These are phyloP conservation scores for Holothuria leucospilota DNA, from an alignment of 53 echinoderm and acorn worm genomes.

Conservation along the genomic window DNA sequence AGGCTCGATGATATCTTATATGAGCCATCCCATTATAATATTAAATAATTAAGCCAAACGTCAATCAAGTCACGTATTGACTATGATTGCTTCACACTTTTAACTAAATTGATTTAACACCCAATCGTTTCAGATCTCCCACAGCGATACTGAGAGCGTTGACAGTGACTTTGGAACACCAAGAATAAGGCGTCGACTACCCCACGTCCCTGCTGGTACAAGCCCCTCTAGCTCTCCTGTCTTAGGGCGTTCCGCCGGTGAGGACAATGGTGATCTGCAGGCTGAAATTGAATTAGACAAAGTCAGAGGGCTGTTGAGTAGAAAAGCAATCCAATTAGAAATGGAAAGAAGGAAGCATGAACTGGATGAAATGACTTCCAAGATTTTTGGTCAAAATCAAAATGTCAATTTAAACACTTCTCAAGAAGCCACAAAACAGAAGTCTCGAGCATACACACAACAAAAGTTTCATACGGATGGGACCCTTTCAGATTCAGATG, in stretches of 20 bases:
- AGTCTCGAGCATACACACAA: conserved; percentile 18
- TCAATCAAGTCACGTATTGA: no score
- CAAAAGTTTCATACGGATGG: conserved; percentile 76
- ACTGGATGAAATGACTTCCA: conserved; percentile 75
- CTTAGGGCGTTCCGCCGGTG: conserved; percentile 54
- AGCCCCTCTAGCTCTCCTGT: conserved; percentile 64
- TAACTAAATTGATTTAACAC: no score
- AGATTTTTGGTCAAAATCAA: conserved; percentile 51
- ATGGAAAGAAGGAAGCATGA: conserved; percentile 82
- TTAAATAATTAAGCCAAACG: no score
- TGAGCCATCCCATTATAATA: no score
- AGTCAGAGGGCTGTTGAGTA: conserved; percentile 81
- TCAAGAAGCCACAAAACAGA: not conserved
- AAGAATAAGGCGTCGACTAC: conserved; percentile 82
- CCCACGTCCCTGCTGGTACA: conserved; percentile 78
- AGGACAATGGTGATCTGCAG: conserved; percentile 72
- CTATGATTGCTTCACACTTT: no score
- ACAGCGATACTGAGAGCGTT: conserved; percentile 89
- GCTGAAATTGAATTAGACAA: conserved; percentile 81
- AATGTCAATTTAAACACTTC: not conserved
- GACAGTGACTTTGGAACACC: conserved; percentile 92
- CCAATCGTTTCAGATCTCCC: conserved; percentile 60
- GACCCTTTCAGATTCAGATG: conserved; percentile 84
- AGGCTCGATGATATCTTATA: no score
- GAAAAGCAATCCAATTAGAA: conserved; percentile 90